Percentiles rank a stretch among this genome's conserved stretches.
Evolutionary conservation across 2,888 invertebrate genomes (phyloP).

Genomic region (Sarcophaga variegata): DNA sequence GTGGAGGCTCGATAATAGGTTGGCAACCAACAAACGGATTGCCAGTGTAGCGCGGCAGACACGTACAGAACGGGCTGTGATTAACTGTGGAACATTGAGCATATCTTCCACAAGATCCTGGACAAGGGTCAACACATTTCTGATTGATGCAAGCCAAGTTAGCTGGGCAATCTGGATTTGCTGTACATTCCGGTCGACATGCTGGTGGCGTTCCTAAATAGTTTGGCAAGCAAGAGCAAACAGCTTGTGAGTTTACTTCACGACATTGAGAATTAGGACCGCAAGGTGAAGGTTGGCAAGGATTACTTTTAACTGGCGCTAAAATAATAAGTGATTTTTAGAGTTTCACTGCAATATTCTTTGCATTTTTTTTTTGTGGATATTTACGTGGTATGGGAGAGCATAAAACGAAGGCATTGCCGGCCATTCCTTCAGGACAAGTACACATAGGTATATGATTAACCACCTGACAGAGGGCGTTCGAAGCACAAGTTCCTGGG

Average conservation of each 20-base stretch:
- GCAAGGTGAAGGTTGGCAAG: constrained; percentile 86
- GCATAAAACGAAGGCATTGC: constrained; percentile 88
- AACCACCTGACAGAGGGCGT: constrained; percentile 88
- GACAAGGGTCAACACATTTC: constrained; percentile 88
- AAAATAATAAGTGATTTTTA: constrained; percentile 48
- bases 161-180: constrained; percentile 86
- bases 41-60: constrained; percentile 86
- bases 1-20: constrained; percentile 82
- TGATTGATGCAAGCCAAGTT: constrained; percentile 87
- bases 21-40: constrained; percentile 90
- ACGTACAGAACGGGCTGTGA: constrained; percentile 90
- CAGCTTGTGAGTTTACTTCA: constrained; percentile 86
- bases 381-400: constrained; percentile 79
- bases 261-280: constrained; percentile 91
- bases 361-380: constrained; percentile 2
- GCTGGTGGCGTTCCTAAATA: constrained; percentile 88
- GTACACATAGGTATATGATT: constrained; percentile 91
- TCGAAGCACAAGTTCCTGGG: constrained; percentile 89
- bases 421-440: constrained; percentile 87
- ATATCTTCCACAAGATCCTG: constrained; percentile 85
- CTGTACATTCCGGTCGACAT: constrained; percentile 88
- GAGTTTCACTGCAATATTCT: neutral
- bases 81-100: constrained; percentile 85
- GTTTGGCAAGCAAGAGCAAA: constrained; percentile 86
- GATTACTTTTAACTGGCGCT: constrained; percentile 81